Evolutionary conservation across 2,888 invertebrate species (phyloP).

Genomic region (Napeogenes sylphis): DNA sequence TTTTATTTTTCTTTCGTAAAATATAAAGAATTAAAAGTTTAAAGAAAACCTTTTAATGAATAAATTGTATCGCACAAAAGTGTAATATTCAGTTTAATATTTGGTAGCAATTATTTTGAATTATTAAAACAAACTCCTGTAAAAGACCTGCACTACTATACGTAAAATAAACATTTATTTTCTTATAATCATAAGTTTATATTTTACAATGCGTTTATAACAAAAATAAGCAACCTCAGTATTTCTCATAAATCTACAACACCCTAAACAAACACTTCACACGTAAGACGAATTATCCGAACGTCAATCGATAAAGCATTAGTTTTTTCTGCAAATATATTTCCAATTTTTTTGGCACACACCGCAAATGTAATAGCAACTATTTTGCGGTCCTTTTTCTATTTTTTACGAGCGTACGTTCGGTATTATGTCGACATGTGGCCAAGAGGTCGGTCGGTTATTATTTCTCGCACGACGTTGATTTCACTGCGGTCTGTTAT

Average conservation of each 20-base stretch:
- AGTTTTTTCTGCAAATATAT: conserved; percentile 49
- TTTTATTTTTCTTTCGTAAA: no score
- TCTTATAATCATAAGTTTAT: no score
- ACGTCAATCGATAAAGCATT: conserved; percentile 32
- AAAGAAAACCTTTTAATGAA: no score
- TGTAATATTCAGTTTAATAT: no score
- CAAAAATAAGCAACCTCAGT: background rate
- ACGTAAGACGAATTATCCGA: conserved; percentile 30
- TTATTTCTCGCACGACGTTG: conserved; percentile 57
- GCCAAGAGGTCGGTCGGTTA: conserved; percentile 59
- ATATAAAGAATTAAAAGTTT: no score
- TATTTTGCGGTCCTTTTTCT: conserved; percentile 67
- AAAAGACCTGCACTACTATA: no score
- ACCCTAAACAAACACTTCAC: conserved; percentile 22
- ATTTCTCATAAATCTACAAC: background rate
- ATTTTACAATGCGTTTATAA: no score
- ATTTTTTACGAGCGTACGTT: conserved; percentile 66
- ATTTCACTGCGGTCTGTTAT: conserved; percentile 48
- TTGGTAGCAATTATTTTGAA: no score
- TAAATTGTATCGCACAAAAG: no score
- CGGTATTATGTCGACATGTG: conserved; percentile 70
- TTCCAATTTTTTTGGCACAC: conserved; percentile 60
- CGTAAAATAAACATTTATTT: no score
- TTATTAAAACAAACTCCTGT: no score
- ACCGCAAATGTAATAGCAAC: conserved; percentile 63